Percentiles rank a stretch among this genome's conserved stretches.
Conservation (phyloP, 1,140 invertebrate species). For the Heliconius himera region DNA sequence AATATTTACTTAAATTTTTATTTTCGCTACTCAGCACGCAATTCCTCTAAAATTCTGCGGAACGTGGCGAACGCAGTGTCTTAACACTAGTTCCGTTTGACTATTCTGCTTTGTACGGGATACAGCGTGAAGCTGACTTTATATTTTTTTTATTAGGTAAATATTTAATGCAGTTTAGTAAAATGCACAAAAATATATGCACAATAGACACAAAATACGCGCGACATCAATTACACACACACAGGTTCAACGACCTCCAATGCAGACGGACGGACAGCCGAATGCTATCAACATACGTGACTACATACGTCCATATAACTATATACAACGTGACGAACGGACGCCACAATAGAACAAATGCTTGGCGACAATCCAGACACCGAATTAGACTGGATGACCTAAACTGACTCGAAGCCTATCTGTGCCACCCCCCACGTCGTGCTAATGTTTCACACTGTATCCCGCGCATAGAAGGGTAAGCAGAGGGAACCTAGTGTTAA, state of each 20-base stretch:
- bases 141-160: neutral
- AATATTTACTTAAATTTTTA: too few species aligned
- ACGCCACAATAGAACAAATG: constrained; percentile 75
- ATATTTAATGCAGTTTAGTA: neutral
- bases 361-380: constrained; percentile 74
- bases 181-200: constrained; percentile 24
- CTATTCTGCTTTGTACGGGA: too few species aligned
- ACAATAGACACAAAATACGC: constrained; percentile 39
- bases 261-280: constrained; percentile 39
- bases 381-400: constrained; percentile 72
- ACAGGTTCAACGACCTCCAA: constrained; percentile 48
- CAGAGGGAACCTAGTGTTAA: too few species aligned
- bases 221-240: constrained; percentile 42
- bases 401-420: constrained; percentile 39
- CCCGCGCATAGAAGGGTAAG: too few species aligned
- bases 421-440: constrained; percentile 17
- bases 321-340: constrained; percentile 41
- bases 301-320: constrained; percentile 51
- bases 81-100: too few species aligned
- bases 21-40: too few species aligned
- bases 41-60: too few species aligned
- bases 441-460: too few species aligned
- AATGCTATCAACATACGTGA: constrained; percentile 49
- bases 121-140: too few species aligned
- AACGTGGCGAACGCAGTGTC: too few species aligned